Evolutionary conservation across 2,797 vertebrate genomes (phyloP).

Genomic region (Tragopan temminckii): DNA sequence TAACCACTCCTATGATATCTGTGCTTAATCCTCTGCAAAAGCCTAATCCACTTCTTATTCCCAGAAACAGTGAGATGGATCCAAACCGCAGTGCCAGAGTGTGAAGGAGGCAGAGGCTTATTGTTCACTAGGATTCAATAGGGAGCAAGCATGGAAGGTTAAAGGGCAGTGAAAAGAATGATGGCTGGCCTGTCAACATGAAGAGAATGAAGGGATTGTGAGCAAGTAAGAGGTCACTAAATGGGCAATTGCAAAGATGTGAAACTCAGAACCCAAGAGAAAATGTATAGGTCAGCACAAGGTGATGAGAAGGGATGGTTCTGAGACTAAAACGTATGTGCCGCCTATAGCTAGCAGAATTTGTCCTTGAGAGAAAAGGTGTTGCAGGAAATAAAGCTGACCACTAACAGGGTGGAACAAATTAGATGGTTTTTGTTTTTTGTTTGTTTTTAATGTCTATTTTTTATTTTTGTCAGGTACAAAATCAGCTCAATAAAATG

Average conservation of each 20-base stretch:
- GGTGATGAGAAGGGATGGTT: neutral
- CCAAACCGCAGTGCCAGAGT: neutral
- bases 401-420: neutral
- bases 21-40: neutral
- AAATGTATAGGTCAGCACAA: neutral
- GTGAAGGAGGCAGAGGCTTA: neutral
- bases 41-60: neutral
- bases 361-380: neutral
- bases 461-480: neutral
- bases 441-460: neutral
- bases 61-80: neutral
- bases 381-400: neutral
- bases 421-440: neutral
- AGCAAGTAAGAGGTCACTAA: neutral
- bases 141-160: neutral
- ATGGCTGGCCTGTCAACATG: neutral
- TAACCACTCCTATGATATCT: neutral
- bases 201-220: neutral
- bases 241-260: neutral
- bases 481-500: neutral
- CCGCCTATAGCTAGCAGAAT: neutral
- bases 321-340: neutral
- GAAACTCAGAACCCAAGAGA: neutral
- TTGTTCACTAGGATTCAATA: accelerated
- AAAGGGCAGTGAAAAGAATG: neutral